A percentile compares a stretch with the other conserved stretches of the same genome.
These are phyloP conservation scores for Psylliodes chrysocephalus DNA, from an alignment of 2,888 invertebrate species.

Conservation along the genomic window DNA sequence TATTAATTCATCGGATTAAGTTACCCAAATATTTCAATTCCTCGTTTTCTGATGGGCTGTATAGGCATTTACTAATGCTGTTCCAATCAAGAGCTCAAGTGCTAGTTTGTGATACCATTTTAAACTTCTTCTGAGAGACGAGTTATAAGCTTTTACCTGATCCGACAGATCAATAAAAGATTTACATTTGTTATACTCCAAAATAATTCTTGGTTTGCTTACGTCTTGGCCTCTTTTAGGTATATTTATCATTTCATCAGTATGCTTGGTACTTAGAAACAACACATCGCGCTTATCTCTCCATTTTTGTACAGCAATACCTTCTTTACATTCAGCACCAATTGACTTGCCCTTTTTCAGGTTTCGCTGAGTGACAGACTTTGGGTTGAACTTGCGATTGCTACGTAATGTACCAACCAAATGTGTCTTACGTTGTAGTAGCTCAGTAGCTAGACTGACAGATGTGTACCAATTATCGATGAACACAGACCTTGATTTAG, in stretches of 20 bases:
- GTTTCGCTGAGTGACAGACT: background rate
- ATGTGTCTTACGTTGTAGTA: too few species aligned
- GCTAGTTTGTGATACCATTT: conserved; percentile 5
- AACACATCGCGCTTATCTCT: background rate
- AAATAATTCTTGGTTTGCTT: too few species aligned
- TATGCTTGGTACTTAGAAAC: background rate
- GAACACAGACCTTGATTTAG: background rate
- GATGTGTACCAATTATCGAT: background rate
- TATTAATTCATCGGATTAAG: too few species aligned
- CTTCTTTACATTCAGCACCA: conserved; percentile 1
- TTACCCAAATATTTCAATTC: too few species aligned
- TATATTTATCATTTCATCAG: too few species aligned
- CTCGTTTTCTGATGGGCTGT: too few species aligned
- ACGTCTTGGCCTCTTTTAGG: too few species aligned
- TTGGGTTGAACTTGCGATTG: background rate
- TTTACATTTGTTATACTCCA: too few species aligned
- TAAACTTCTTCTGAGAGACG: background rate
- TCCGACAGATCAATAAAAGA: too few species aligned
- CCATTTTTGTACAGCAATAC: conserved; percentile 11
- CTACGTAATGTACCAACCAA: too few species aligned
- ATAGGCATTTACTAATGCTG: too few species aligned
- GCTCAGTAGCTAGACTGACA: background rate
- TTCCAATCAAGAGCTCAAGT: background rate
- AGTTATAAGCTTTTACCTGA: too few species aligned
- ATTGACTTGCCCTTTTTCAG: background rate